phyloP scores from a whole-genome alignment of 1,140 invertebrate species.

The Macrobrachium nipponense region DNA sequence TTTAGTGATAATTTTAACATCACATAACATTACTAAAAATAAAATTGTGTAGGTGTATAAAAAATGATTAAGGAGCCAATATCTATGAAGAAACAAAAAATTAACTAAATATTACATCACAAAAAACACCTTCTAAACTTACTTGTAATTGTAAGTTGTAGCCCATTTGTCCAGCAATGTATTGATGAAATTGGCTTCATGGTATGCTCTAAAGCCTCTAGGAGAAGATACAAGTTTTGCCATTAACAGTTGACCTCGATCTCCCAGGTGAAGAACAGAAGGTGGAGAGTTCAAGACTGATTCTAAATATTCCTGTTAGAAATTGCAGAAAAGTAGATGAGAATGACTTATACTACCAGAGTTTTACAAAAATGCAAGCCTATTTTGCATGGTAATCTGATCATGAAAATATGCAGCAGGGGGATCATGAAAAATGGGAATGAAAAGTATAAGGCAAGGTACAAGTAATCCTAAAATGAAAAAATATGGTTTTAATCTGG shows the following conservation, averaged over 20 bases:
- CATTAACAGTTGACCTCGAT: slow-evolving; percentile 84
- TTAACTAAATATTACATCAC: neutral
- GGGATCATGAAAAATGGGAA: no score
- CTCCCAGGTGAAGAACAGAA: slow-evolving; percentile 81
- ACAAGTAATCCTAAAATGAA: no score
- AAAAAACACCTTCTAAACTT: slow-evolving; percentile 58
- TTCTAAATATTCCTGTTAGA: slow-evolving; percentile 78
- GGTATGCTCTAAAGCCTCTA: slow-evolving; percentile 77
- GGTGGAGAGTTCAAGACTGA: slow-evolving; percentile 81
- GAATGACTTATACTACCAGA: no score
- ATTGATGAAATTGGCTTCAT: slow-evolving; percentile 77
- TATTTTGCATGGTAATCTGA: no score
- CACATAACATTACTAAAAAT: neutral
- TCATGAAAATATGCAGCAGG: no score
- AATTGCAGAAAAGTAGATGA: slow-evolving; percentile 34
- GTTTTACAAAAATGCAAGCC: no score
- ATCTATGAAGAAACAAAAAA: neutral
- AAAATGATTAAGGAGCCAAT: slow-evolving; percentile 1
- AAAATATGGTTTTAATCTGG: no score
- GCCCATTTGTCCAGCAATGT: slow-evolving; percentile 84
- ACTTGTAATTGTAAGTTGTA: slow-evolving; percentile 80
- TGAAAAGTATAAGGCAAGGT: no score
- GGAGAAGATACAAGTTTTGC: slow-evolving; percentile 84
- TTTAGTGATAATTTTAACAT: no score
- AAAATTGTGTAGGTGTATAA: neutral